These are phyloP conservation scores for Uria aalge DNA, from an alignment of 2,113 vertebrate species.

Conservation along the genomic window DNA sequence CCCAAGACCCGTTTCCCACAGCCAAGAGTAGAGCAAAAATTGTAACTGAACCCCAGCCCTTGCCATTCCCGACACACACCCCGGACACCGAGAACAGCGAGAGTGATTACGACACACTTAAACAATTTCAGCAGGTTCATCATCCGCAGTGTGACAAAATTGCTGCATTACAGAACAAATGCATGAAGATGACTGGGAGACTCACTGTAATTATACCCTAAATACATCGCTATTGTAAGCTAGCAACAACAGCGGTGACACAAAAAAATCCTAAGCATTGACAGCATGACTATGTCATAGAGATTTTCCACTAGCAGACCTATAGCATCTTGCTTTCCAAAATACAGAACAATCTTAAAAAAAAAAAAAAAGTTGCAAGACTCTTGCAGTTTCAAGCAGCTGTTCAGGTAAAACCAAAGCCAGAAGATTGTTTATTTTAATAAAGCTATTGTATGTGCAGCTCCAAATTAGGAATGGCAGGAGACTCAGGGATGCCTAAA, in stretches of 20 bases:
- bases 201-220: neutral
- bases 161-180: neutral
- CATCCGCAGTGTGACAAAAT: neutral
- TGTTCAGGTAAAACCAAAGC: slow-evolving; percentile 64
- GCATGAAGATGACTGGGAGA: neutral
- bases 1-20: neutral
- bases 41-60: fast-evolving
- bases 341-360: neutral
- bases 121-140: neutral
- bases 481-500: slow-evolving; percentile 60
- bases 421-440: slow-evolving; percentile 73
- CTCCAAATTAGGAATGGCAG: slow-evolving; percentile 68
- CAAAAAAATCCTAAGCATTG: neutral
- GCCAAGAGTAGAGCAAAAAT: neutral
- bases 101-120: neutral
- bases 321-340: neutral
- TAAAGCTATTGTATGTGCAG: slow-evolving; percentile 64
- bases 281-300: neutral
- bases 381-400: slow-evolving; percentile 55
- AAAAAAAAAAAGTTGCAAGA: neutral
- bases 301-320: neutral
- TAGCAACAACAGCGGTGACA: neutral
- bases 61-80: neutral
- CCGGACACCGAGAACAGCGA: neutral
- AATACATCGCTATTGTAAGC: neutral